These are phyloP conservation scores for Holacanthus passer DNA, from an alignment of 2,113 vertebrate species.

Conservation along the genomic window DNA sequence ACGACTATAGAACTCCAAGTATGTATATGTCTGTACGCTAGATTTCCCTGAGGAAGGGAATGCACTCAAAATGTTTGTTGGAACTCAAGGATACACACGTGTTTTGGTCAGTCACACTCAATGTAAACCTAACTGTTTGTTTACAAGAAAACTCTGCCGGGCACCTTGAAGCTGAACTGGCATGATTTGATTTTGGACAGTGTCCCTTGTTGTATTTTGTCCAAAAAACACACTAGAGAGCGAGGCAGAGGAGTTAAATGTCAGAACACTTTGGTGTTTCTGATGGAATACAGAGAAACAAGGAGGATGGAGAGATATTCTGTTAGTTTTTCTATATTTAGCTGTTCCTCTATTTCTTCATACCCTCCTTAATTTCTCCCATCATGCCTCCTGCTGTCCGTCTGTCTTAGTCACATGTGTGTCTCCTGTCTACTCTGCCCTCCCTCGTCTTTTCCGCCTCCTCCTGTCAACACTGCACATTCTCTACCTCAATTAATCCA, in stretches of 20 bases:
- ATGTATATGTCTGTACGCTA: too few species aligned
- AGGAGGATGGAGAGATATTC: not conserved
- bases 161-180: not conserved
- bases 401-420: not conserved
- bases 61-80: not conserved
- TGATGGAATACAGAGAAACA: constrained; percentile 15
- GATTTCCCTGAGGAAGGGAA: not conserved
- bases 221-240: too few species aligned
- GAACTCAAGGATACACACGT: not conserved
- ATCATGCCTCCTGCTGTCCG: not conserved
- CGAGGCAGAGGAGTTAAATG: too few species aligned
- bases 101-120: not conserved
- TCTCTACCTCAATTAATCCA: not conserved
- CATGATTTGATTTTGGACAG: too few species aligned
- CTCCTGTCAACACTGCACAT: not conserved
- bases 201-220: too few species aligned
- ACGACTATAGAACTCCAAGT: too few species aligned
- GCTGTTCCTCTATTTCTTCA: not conserved
- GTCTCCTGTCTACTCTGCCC: not conserved
- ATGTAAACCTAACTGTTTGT: not conserved
- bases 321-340: too few species aligned
- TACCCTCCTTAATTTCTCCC: not conserved
- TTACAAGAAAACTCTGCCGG: not conserved
- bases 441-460: too few species aligned
- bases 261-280: not conserved